Percentiles rank a stretch among this genome's conserved stretches.
These are phyloP conservation scores for Chymomyza costata DNA, from an alignment of 1,140 invertebrate genomes.

Conservation along the genomic window DNA sequence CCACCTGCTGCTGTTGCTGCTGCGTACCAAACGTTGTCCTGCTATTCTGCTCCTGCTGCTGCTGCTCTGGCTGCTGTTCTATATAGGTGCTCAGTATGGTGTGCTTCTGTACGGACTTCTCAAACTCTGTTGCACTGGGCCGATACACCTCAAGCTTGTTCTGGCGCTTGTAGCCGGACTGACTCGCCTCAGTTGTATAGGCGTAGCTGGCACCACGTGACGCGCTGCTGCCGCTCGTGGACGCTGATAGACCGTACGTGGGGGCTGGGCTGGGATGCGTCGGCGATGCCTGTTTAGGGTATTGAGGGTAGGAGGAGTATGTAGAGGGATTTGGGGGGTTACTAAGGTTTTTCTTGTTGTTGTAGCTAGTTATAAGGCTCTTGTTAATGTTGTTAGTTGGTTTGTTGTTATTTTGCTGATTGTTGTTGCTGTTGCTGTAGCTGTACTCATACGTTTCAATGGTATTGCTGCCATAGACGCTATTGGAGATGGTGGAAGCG, in stretches of 20 bases:
- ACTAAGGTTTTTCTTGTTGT: conserved; percentile 32
- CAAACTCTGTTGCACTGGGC: conserved; percentile 58
- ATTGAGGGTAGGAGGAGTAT: conserved; percentile 28
- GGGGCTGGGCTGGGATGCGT: conserved; percentile 1
- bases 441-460: conserved; percentile 74
- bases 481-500: conserved; percentile 29
- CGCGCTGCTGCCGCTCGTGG: conserved; percentile 42
- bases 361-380: conserved; percentile 34
- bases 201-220: conserved; percentile 49
- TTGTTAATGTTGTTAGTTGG: conserved; percentile 67
- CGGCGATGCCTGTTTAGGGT: conserved; percentile 55
- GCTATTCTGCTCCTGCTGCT: conserved; percentile 31
- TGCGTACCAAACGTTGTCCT: conserved; percentile 20
- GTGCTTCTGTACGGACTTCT: conserved; percentile 69
- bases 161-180: conserved; percentile 44
- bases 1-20: conserved; percentile 35
- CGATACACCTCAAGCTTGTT: conserved; percentile 67
- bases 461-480: conserved; percentile 51
- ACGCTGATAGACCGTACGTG: too few relatives aligned
- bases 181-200: conserved; percentile 48
- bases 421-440: conserved; percentile 32
- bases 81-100: conserved; percentile 69
- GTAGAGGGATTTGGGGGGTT: conserved; percentile 40
- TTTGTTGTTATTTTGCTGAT: conserved; percentile 43
- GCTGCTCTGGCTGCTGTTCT: conserved; percentile 31